Base-by-base conservation (phyloP, 2,888 invertebrate species). In the Microchrysa polita region DNA sequence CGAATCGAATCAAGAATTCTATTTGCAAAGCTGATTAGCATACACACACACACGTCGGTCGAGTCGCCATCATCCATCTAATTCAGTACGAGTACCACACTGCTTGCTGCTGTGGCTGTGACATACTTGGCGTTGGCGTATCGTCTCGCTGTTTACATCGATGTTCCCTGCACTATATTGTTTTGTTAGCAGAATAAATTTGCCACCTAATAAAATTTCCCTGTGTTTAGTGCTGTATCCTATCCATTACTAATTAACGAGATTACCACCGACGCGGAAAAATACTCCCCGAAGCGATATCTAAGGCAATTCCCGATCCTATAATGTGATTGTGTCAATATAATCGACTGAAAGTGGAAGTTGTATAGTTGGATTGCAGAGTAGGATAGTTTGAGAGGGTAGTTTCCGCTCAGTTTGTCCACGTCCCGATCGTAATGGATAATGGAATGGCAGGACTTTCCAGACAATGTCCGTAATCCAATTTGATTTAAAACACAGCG, bases 241-340 rank as follows among this genome's bases (percentile, higher is more conserved):
- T 34, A 42, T 65, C 22, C 18, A 48, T 16, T 34, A 12, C 65
- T 65, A 65, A 65, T 65, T 65, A 65, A 65, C 22, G 23, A 65
- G 65, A 65, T 65, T 65, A 65, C 65, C 48, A 65, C 16, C 42
- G 22, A 18, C 42, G 65, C 65, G 65, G 44, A 65, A 65, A 63
- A 48, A 27, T 48, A 44, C 48, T 65, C 44, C 65, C 34, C 48
- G 34, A 65, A 65, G 14, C 65, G 65, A 48, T 65, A 16, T 18
- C 42, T n/a, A 61, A 42, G 7, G 40, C 40, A 40, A 61, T 61
- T 61, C 23, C 61, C 61, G 61, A 65, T 65, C 65, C 65, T 44
- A 65, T 65, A 65, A 65, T 65, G 65, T 48, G 65, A 65, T 65
- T 65, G 65, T 65, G 65, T 65, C 65, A 65, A 65, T 65, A 65